Base-by-base conservation (phyloP, 2,797 vertebrate species). In the Yasuhikotakia modesta region DNA sequence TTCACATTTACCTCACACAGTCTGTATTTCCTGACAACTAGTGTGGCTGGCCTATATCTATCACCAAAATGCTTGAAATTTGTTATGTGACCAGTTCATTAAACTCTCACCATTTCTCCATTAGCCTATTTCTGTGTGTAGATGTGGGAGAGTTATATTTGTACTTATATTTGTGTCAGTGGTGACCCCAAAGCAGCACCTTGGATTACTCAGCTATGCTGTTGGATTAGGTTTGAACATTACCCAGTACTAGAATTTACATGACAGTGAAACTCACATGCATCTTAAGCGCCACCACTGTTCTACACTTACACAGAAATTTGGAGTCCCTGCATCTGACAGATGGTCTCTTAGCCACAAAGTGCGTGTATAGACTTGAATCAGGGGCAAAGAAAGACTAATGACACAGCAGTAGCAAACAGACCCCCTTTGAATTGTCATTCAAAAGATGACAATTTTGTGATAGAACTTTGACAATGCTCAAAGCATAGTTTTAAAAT, bases 301-400 rank as follows among this genome's bases (percentile, higher is more conserved):
- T 93, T 94, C n/a, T 93, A 92, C 91, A 76, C 90, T 92, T 88
- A 86, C 90, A 91, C 83, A 85, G 90, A 86, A 91, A 89, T 89
- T 89, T 78, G 86, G 88, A 92, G 89, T 92, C 90, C 88, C 89
- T 90, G 85, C 87, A 85, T 79, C 84, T 92, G 88, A 92, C 92
- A 94, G 92, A 93, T 92, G 92, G 91, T 89, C 89, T 90, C 88
- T 91, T 88, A 85, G 89, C 89, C 92, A 90, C 91, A 91, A 91
- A 92, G 83, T 91, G 91, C 88, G 90, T 90, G 90, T 92, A 91
- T 91, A 90, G 90, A 93, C 90, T 89, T 88, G 86, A 89, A 88
- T 91, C 88, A 86, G 87, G 88, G 89, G 89, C 90, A 89, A 87
- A 86, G 85, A 81, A 87, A 87, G 89, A 86, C 89, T 88, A 88